A percentile compares a stretch with the other conserved stretches of the same genome.
These are phyloP conservation scores for Cephalotes varians DNA, from an alignment of 2,888 invertebrate species.

Conservation along the genomic window DNA sequence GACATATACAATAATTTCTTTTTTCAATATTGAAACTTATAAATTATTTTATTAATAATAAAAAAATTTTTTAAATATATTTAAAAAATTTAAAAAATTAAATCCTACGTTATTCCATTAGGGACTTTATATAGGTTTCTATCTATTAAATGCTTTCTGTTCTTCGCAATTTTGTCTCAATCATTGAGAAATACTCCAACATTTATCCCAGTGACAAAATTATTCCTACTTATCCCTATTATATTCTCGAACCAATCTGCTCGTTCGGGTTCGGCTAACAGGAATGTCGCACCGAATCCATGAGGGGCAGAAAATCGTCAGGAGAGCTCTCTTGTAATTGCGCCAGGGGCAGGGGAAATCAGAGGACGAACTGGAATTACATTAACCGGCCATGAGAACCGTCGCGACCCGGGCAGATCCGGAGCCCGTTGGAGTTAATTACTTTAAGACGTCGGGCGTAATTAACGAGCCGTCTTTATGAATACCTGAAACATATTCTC, in stretches of 20 bases:
- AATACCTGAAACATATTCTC: constrained; percentile 56
- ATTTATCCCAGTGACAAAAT: neutral
- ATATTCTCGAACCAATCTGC: neutral
- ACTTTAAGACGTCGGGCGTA: constrained; percentile 60
- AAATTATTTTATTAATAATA: neutral
- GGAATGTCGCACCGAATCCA: constrained; percentile 18
- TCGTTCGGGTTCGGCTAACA: neutral
- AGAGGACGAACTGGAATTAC: constrained; percentile 33
- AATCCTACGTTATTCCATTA: neutral
- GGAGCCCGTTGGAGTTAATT: constrained; percentile 60
- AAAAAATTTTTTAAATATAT: neutral
- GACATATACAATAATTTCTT: neutral
- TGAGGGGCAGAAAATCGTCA: constrained; percentile 23
- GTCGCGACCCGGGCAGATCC: constrained; percentile 9
- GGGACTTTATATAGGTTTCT: neutral
- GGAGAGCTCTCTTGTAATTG: constrained; percentile 33
- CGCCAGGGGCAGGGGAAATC: constrained; percentile 6
- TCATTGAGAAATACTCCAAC: neutral
- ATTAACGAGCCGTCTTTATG: constrained; percentile 68
- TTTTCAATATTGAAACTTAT: neutral
- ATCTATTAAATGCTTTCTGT: neutral
- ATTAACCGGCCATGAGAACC: constrained; percentile 35
- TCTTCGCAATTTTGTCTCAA: neutral
- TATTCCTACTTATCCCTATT: constrained; percentile 1
- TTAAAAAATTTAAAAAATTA: too few species aligned